Conservation (phyloP, 2,797 vertebrate species). For the Diglossa cyanea region DNA sequence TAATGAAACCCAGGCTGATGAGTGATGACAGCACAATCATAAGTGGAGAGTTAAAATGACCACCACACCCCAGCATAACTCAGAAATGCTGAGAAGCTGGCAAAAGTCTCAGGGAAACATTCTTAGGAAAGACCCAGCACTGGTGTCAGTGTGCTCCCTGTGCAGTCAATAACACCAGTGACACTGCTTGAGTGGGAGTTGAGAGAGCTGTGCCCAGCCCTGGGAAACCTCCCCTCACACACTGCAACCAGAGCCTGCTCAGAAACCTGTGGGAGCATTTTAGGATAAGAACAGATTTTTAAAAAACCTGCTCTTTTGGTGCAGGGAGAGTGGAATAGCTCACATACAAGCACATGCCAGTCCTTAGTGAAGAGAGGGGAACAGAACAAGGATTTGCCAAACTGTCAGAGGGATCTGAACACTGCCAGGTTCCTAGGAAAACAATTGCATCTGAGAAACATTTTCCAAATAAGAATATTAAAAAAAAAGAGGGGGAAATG, state of each 20-base stretch:
- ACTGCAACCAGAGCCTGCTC: background rate
- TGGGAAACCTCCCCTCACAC: background rate
- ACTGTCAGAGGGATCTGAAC: background rate
- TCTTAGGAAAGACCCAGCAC: background rate
- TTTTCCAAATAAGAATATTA: background rate
- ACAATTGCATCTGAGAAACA: accelerated
- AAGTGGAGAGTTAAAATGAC: background rate
- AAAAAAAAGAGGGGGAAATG: background rate
- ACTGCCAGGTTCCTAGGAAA: background rate
- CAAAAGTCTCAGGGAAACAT: background rate
- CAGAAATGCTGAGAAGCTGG: background rate
- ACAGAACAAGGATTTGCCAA: background rate
- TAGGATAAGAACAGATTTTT: background rate
- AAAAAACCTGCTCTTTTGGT: background rate
- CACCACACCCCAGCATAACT: background rate
- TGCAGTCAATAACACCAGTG: background rate
- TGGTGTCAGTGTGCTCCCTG: background rate
- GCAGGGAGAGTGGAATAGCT: background rate
- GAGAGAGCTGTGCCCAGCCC: too few relatives aligned
- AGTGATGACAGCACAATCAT: background rate
- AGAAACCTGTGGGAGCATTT: background rate
- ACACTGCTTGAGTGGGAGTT: background rate
- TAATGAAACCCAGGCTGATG: background rate
- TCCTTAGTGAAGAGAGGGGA: background rate
- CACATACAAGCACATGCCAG: background rate